A percentile compares a stretch with the other conserved stretches of the same genome.
These are phyloP conservation scores for Anolis carolinensis DNA, from an alignment of 2,113 vertebrate genomes.

Conservation along the genomic window DNA sequence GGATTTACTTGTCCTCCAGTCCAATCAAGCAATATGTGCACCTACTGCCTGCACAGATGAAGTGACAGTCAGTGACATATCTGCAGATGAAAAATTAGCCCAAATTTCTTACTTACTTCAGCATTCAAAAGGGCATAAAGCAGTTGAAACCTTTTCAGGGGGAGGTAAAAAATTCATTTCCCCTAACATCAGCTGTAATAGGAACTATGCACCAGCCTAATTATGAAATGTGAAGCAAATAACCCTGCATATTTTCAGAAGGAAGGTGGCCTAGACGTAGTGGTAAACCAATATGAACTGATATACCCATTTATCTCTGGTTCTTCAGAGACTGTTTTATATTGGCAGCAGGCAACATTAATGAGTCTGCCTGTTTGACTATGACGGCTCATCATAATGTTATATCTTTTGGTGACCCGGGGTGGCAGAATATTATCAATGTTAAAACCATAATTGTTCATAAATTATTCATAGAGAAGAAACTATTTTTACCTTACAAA, in stretches of 20 bases:
- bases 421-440: constrained; percentile 65
- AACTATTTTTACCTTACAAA: constrained; percentile 61
- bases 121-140: constrained; percentile 7
- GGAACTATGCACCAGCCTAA: constrained; percentile 28
- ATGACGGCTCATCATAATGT: constrained; percentile 45
- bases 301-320: constrained; percentile 51
- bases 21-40: constrained; percentile 20
- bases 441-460: constrained; percentile 59
- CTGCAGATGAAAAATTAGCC: not conserved
- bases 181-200: not conserved
- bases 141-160: rapidly evolving
- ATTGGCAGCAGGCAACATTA: constrained; percentile 59
- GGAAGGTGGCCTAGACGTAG: constrained; percentile 41
- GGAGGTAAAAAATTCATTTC: not conserved
- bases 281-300: constrained; percentile 48
- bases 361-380: constrained; percentile 53
- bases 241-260: constrained; percentile 38
- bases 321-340: constrained; percentile 54
- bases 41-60: constrained; percentile 19
- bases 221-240: constrained; percentile 47
- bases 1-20: not conserved
- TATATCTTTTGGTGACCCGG: constrained; percentile 54
- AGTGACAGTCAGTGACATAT: not conserved
- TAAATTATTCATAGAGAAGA: constrained; percentile 62
- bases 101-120: constrained; percentile 16